Evolutionary conservation across 2,888 invertebrate genomes (phyloP), one percentile per base, ranked within the genome.

Genomic region (Microdon myrmicae): DNA sequence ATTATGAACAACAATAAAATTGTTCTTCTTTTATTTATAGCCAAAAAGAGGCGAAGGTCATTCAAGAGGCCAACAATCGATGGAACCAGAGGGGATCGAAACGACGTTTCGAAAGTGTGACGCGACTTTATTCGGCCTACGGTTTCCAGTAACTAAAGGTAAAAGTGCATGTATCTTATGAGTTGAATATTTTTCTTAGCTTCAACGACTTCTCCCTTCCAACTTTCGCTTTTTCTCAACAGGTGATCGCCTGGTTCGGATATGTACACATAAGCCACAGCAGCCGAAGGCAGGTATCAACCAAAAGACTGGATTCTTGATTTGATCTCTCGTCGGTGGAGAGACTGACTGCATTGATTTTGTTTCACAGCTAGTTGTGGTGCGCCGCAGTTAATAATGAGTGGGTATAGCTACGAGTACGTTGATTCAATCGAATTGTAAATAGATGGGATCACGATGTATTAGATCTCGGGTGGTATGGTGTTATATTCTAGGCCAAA

Each of bases 141-240:
- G 58, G 51, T 64, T 23, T 45, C 34, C 26, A 47, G 38, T 22
- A 51, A 56, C 64, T 64, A 56, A 41, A 53, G 56, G 56, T 43
- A 64, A 64, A 64, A 56, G 56, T 56, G 47, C 38, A 56, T 35
- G 43, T 2, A 37, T 56, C 41, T 45, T 51, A 47, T 53, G 35
- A 43, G 34, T 34, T 44, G 29, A 26, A 32, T 10, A 14, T 26
- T 22, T 10, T 10, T 10, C 53, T 32, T 23, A 37, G 32, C 49
- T 34, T 13, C 39, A 32, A 25, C 29, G 25, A 23, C 26, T 17
- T 17, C 41, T 35, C 64, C 41, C 56, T 56, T 51, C 56, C 56
- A 32, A 64, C 64, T 64, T 64, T 64, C 64, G 64, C 64, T 64
- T 64, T 64, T 51, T 41, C 49, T 55, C 28, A n/a, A n/a, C 23